A percentile compares a stretch with the other conserved stretches of the same genome.
Evolutionary conservation across 2,888 invertebrate genomes (phyloP).

Genomic region (Caenorhabditis sp.): DNA sequence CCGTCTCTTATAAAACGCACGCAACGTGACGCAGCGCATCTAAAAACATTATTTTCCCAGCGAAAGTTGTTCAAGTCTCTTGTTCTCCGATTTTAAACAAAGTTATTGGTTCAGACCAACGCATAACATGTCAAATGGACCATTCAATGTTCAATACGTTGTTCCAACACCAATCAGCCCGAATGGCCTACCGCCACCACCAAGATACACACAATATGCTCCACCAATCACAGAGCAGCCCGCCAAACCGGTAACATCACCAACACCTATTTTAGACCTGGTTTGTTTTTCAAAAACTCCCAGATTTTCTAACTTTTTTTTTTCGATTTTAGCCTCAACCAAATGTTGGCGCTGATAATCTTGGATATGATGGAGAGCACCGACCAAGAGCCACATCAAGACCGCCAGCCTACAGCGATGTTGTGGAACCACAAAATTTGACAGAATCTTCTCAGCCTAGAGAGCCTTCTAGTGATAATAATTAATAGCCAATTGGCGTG

Average conservation of each 20-base stretch:
- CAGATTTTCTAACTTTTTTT: neutral
- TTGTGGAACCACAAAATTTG: constrained; percentile 24
- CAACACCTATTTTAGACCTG: neutral
- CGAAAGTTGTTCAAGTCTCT: too few species aligned
- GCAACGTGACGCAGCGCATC: too few species aligned
- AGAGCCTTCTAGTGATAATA: neutral
- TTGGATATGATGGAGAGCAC: constrained; percentile 6
- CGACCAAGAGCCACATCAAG: constrained; percentile 18
- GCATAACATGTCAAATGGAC: constrained; percentile 3
- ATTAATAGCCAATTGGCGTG: neutral
- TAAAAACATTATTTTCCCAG: too few species aligned
- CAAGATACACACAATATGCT: constrained; percentile 25
- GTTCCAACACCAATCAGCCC: constrained; percentile 39
- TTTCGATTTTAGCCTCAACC: neutral
- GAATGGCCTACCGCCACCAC: constrained; percentile 36
- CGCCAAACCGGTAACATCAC: neutral
- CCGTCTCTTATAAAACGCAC: too few species aligned
- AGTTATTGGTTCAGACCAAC: constrained; percentile 4
- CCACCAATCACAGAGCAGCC: constrained; percentile 10
- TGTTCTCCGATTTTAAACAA: too few species aligned
- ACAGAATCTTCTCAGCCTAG: constrained; percentile 3
- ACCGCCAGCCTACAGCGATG: constrained; percentile 33
- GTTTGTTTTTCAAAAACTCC: neutral
- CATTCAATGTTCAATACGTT: constrained; percentile 34
- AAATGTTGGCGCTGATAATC: constrained; percentile 6